Evolutionary conservation across 1,140 invertebrate genomes (phyloP), one percentile per base, ranked within the genome.

Genomic region (Streblospio benedicti): DNA sequence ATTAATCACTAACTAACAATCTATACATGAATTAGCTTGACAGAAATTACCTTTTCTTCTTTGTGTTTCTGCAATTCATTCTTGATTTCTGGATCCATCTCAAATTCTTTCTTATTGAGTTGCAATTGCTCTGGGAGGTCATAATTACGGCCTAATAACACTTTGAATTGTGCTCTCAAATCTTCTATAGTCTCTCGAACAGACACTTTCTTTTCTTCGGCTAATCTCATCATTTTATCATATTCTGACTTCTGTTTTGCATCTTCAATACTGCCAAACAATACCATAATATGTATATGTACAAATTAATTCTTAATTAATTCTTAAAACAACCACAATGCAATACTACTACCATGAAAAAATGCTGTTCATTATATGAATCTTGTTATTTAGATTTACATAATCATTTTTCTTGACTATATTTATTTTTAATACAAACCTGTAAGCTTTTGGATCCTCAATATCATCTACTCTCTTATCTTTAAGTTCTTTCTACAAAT

Each of bases 201-300:
- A 16, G 72, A 68, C 16, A 66, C 54, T 59, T 79, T 86, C 53
- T 83, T 83, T 59, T 82, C 77, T 64, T 85, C 82, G 4, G 83
- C 82, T 18, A 80, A 43, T 56, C 76, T 69, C 58, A 80, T 72
- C 65, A 83, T 78, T 66, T 81, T 78, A 53, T 85, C 80, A 31
- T 82, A 60, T 70, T 86, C 83, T 18, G 74, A 71, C 69, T 83
- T 81, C 63, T 78, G 79, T 67, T 83, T 84, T n/a, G 80, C 80
- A 71, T 88, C 82, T 75, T 89, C 86, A 59, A 90, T 77, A 67
- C 83, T 87, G 28, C 79, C 74, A 64, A 31, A 50, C 9, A 57
- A n/a, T n/a, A n/a, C n/a, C n/a, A n/a, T n/a, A n/a, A n/a, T n/a
- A n/a, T n/a, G n/a, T n/a, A n/a, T n/a, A n/a, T n/a, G n/a, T n/a